Evolutionary conservation across 2,113 vertebrate genomes (phyloP).

Genomic region (Oncorhynchus kisutch): DNA sequence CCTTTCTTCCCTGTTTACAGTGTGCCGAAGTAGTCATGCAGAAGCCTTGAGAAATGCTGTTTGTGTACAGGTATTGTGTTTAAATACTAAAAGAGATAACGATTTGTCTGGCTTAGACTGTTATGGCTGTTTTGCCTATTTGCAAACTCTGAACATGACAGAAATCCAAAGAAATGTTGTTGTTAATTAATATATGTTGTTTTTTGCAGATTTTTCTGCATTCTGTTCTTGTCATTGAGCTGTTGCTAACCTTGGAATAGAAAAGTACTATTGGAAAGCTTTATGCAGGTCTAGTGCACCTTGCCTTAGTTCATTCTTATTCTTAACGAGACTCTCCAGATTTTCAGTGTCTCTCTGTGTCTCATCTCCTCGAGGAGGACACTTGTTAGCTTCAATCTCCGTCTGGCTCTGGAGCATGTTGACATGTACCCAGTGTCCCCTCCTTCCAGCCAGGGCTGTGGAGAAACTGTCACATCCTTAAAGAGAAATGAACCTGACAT

Average conservation of each 20-base stretch:
- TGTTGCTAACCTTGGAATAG: too few species aligned
- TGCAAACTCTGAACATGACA: too few species aligned
- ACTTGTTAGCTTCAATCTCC: constrained; percentile 41
- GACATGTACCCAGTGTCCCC: constrained; percentile 38
- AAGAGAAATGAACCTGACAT: constrained; percentile 60
- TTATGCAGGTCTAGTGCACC: too few species aligned
- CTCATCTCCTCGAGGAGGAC: constrained; percentile 11
- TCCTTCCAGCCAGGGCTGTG: constrained; percentile 7
- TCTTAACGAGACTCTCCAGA: constrained; percentile 43
- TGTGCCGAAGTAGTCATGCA: not conserved
- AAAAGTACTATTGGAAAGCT: too few species aligned
- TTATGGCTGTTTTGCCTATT: too few species aligned
- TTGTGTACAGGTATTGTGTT: too few species aligned
- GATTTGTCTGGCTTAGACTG: too few species aligned
- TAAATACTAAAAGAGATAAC: too few species aligned
- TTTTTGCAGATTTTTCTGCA: too few species aligned
- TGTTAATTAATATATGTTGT: too few species aligned
- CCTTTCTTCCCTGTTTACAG: not conserved
- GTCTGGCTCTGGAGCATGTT: constrained; percentile 28
- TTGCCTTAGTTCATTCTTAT: not conserved
- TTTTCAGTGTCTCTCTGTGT: constrained; percentile 26
- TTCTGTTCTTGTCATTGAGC: too few species aligned
- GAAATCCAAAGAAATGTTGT: too few species aligned
- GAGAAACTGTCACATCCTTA: constrained; percentile 37
- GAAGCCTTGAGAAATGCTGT: constrained; percentile 3